Evolutionary conservation across 1,140 invertebrate genomes (phyloP).

Genomic region (Zaprionus ghesquierei): DNA sequence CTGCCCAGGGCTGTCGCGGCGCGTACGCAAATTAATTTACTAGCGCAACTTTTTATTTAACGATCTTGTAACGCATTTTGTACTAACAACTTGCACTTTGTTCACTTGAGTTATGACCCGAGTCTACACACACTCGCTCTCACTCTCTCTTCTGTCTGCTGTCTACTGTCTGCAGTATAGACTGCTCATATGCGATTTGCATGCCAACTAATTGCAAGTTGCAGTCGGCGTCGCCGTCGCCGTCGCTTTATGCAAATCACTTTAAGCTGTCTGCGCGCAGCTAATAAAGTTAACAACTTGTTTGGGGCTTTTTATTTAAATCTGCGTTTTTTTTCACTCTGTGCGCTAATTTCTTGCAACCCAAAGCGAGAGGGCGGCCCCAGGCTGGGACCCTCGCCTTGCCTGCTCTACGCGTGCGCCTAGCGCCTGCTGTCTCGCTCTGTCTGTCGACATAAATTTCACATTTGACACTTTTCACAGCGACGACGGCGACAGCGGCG

Average conservation of each 20-base stretch:
- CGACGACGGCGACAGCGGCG: constrained; percentile 27
- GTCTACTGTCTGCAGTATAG: not conserved
- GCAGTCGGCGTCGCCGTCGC: constrained; percentile 3
- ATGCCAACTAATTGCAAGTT: constrained; percentile 62
- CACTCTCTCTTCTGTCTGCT: not conserved
- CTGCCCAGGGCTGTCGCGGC: not conserved
- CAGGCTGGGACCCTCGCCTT: not conserved
- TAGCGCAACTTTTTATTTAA: constrained; percentile 13
- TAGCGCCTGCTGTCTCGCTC: constrained; percentile 21
- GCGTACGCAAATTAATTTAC: constrained; percentile 26
- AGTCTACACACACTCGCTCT: not conserved
- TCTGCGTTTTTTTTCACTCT: constrained; percentile 9
- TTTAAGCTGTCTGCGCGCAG: constrained; percentile 27
- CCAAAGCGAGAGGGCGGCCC: constrained; percentile 7
- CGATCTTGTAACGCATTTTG: constrained; percentile 24
- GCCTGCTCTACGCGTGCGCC: constrained; percentile 3
- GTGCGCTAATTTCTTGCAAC: constrained; percentile 46
- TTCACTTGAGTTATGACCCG: constrained; percentile 42
- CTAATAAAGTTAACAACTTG: constrained; percentile 64
- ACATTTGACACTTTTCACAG: constrained; percentile 72
- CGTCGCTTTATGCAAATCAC: constrained; percentile 38
- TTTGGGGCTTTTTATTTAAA: constrained; percentile 43
- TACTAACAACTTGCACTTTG: constrained; percentile 14
- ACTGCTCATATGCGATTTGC: constrained; percentile 39
- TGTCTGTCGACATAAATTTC: constrained; percentile 70